Evolutionary conservation across 2,888 invertebrate species (phyloP), one percentile per base, ranked within the genome.

Genomic region (Atherix ibis): DNA sequence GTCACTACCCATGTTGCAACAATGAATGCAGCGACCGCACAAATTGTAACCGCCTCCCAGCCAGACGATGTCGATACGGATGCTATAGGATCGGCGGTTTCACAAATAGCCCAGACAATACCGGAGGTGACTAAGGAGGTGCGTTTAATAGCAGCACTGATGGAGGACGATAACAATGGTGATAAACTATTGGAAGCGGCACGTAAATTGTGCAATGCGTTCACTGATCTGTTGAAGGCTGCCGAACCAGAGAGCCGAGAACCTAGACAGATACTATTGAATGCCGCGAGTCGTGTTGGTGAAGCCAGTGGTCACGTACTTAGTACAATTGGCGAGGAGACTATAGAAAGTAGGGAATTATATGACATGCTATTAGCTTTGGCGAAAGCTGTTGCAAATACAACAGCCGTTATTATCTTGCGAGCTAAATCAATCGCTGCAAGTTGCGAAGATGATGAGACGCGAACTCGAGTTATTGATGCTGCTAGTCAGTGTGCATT

Each of bases 11-110:
- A 97, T 61, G 82, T 98, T 48, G 95, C 95, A 4, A 95, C 95
- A 38, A 97, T 98, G 94, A 97, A 89, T 63, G 97, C 97, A 1
- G 97, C 97, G 36, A 98, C 97, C 0, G 98, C 98, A 6, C 92
- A 95, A 62, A 85, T 95, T 32, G 84, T 94, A 37, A 89, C 89
- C 0, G 91, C 91, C 0, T 81, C 82, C 3, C 78, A 77, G 64
- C 76, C 78, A 0, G 87, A 89, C 44, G 91, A 94, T 47, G 84
- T 94, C 6, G 94, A 95, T 61, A 88, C 92, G 55, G 85, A 84
- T 4, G 89, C 92, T 0, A 91, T 98, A 1, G 94, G 95, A 1
- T 89, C 92, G 0, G 97, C 97, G 18, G 92, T 98, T 42, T 88
- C 89, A 8, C 94, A 95, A 32, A 98, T 98, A 49, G 89, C 95